These are phyloP conservation scores for Acropternis orthonyx DNA, from an alignment of 2,797 vertebrate genomes.

Conservation along the genomic window DNA sequence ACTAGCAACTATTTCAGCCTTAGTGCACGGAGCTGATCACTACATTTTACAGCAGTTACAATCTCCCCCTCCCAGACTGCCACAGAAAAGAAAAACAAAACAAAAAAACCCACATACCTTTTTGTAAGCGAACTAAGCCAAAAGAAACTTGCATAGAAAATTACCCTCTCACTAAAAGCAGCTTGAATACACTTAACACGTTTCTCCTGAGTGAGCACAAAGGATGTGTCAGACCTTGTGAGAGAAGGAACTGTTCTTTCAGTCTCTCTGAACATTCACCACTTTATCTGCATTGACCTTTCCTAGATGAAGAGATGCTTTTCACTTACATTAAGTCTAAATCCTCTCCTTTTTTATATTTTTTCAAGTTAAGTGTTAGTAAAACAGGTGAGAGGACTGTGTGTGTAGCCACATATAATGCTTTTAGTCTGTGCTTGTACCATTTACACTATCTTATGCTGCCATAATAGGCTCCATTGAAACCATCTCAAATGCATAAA, in stretches of 20 bases:
- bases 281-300: neutral
- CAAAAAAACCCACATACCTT: neutral
- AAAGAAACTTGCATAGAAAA: neutral
- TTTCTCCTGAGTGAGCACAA: neutral
- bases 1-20: neutral
- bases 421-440: neutral
- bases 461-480: neutral
- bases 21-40: rapidly evolving
- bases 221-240: neutral
- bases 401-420: neutral
- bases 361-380: neutral
- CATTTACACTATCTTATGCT: neutral
- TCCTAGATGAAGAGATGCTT: neutral
- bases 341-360: neutral
- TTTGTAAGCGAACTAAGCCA: neutral
- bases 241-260: neutral
- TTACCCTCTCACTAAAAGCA: neutral
- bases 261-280: neutral
- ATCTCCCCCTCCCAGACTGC: neutral
- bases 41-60: neutral
- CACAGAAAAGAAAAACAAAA: neutral
- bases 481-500: neutral
- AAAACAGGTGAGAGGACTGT: neutral
- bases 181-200: neutral
- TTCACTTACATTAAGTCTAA: neutral